phyloP scores from a whole-genome alignment of 2,888 invertebrate genomes.

The Leptopilina myrica region DNA sequence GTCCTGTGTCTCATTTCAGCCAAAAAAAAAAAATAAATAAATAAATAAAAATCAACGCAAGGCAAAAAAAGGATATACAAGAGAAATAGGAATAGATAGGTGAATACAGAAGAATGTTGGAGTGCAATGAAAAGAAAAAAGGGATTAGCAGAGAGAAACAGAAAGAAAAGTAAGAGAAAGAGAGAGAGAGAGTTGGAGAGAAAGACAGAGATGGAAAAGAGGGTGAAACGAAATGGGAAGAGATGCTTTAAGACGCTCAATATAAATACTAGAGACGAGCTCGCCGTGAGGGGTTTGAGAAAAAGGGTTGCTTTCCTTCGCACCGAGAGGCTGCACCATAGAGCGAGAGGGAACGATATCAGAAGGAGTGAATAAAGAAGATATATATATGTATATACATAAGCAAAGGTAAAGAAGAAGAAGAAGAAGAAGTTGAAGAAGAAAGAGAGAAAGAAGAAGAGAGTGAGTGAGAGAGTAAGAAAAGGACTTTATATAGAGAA shows the following conservation, averaged over 20 bases:
- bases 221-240: conserved; percentile 54
- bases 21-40: no score
- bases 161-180: conserved; percentile 47
- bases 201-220: conserved; percentile 59
- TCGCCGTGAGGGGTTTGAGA: conserved; percentile 69
- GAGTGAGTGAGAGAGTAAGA: conserved; percentile 44
- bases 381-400: not conserved
- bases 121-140: conserved; percentile 37
- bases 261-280: conserved; percentile 70
- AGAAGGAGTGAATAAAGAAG: conserved; percentile 57
- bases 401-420: conserved; percentile 52
- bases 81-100: conserved; percentile 33
- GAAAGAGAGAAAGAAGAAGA: conserved; percentile 54
- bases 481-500: conserved; percentile 50
- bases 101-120: conserved; percentile 24
- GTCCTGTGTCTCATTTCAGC: not conserved
- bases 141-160: conserved; percentile 42
- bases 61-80: conserved; percentile 25
- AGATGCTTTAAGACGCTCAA: conserved; percentile 77
- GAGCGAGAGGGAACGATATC: conserved; percentile 49
- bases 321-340: conserved; percentile 63
- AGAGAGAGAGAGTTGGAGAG: conserved; percentile 54
- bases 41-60: no score
- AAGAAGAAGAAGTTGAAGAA: conserved; percentile 40
- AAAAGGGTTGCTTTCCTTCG: conserved; percentile 76